Evolutionary conservation across 2,888 invertebrate species (phyloP).

Genomic region (Ommatoiulus sabulosus): DNA sequence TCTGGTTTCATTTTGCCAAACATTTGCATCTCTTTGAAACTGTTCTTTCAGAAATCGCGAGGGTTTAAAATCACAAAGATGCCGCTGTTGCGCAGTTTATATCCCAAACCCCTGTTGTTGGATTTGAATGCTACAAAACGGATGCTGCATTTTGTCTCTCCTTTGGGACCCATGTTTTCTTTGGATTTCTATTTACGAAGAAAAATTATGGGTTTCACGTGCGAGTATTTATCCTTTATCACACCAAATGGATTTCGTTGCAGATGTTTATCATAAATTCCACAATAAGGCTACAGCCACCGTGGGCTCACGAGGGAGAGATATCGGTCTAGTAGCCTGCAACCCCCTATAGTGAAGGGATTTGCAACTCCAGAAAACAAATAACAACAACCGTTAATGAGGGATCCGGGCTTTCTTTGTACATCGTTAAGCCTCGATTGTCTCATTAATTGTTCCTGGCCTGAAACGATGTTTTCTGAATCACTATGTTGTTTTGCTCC

Average conservation of each 20-base stretch:
- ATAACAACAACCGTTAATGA: not conserved
- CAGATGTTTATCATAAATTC: slow-evolving; percentile 38
- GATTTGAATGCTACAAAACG: slow-evolving; percentile 32
- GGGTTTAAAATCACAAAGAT: slow-evolving; percentile 40
- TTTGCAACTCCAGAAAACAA: not conserved
- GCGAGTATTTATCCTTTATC: slow-evolving; percentile 43
- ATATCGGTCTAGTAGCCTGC: not conserved
- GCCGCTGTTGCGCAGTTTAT: slow-evolving; percentile 4
- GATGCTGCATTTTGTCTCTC: slow-evolving; percentile 13
- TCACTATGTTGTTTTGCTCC: not conserved
- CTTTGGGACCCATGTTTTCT: slow-evolving; percentile 31
- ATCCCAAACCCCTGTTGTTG: not conserved
- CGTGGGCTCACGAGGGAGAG: not conserved
- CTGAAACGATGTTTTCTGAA: not conserved
- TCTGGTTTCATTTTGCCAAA: slow-evolving; percentile 31
- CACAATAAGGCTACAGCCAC: slow-evolving; percentile 17
- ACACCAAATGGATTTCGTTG: slow-evolving; percentile 36
- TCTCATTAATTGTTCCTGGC: not conserved
- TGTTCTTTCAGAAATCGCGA: not conserved
- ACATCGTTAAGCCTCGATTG: slow-evolving; percentile 21
- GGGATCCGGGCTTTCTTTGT: not conserved
- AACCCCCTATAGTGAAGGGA: not conserved
- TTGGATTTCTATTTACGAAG: not conserved
- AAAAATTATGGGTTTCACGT: slow-evolving; percentile 24
- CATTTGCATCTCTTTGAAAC: slow-evolving; percentile 35